Conservation (phyloP, 2,888 invertebrate genomes). For the Amphipoea oculea region DNA sequence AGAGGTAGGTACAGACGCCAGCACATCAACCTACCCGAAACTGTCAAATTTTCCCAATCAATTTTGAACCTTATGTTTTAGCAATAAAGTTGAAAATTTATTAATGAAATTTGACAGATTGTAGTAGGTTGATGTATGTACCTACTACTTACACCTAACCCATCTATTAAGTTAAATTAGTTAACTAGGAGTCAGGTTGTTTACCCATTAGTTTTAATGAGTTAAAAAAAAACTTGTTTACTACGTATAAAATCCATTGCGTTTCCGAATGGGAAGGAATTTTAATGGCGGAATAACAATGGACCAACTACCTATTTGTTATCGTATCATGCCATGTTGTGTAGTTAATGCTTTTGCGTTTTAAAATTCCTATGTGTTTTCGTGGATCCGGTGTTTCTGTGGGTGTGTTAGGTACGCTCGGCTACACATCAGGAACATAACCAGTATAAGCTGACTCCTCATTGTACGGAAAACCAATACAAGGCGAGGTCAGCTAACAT, state of each 20-base stretch:
- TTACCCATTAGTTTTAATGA: slow-evolving; percentile 3
- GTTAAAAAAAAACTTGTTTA: slow-evolving; percentile 24
- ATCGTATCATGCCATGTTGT: not conserved
- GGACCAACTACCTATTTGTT: slow-evolving; percentile 12
- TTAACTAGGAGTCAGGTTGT: not conserved
- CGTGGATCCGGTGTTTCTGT: not conserved
- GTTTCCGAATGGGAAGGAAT: slow-evolving; percentile 27
- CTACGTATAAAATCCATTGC: slow-evolving; percentile 16
- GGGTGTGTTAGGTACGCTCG: not conserved
- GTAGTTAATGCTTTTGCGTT: slow-evolving; percentile 31
- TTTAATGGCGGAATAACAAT: slow-evolving; percentile 36
- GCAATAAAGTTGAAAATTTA: too few species aligned
- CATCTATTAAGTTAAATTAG: not conserved
- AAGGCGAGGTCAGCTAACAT: not conserved
- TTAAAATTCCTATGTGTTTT: slow-evolving; percentile 52
- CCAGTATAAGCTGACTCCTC: not conserved
- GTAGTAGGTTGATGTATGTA: too few species aligned
- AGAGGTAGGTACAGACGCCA: too few species aligned
- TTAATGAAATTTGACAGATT: too few species aligned
- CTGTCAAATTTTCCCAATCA: too few species aligned
- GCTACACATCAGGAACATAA: not conserved
- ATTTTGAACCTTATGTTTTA: too few species aligned
- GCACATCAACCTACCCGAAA: too few species aligned
- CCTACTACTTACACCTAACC: not conserved
- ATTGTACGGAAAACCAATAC: not conserved